Base-by-base conservation (phyloP, 2,113 vertebrate species). In the Diphyllodes magnificus region DNA sequence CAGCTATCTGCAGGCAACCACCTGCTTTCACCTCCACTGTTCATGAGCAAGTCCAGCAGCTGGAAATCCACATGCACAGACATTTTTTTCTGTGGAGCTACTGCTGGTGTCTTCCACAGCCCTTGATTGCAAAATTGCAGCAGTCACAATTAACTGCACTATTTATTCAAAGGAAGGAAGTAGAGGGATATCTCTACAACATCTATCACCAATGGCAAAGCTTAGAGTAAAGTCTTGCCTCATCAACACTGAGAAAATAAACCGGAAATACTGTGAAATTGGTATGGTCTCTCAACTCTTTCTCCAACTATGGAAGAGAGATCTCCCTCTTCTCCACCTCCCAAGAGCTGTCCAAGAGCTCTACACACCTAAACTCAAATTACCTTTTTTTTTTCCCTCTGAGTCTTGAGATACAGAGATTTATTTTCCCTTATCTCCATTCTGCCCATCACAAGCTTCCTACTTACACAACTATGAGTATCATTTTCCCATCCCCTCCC, bases 361-460 rank as follows among this genome's bases (percentile, higher is more conserved):
- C 39, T 22, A 40, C 7, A 53, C 6, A 47, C 9, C 24, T 47
- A 53, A 76, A 75, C 10, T 40, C n/a, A 68, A 66, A 54, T 31
- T 27, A 47, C 9, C 14, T 11, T 0, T 0, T 27, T 35, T 39
- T 20, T 17, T 7, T 3, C 0, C 6, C 44, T 39, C 15, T 20
- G 20, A 37, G 8, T 19, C 39, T 72, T 47, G 20, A 60, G 6
- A 53, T 11, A 51, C 11, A 65, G 27, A 56, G 25, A 40, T 68
- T 60, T 68, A 60, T 35, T 60, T 54, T 60, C 45, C 20, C 7
- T 53, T 60, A 68, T n/a, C n/a, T 68, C 54, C 24, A 40, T 31
- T 47, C n/a, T n/a, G 18, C 45, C 45, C 30, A 53, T 23, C 54
- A 82, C 15, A 61, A 76, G 14, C 13, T 69, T 54, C n/a, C 40